Evolutionary conservation across 2,888 invertebrate genomes (phyloP), one percentile per base, ranked within the genome.

Genomic region (Dione juno): DNA sequence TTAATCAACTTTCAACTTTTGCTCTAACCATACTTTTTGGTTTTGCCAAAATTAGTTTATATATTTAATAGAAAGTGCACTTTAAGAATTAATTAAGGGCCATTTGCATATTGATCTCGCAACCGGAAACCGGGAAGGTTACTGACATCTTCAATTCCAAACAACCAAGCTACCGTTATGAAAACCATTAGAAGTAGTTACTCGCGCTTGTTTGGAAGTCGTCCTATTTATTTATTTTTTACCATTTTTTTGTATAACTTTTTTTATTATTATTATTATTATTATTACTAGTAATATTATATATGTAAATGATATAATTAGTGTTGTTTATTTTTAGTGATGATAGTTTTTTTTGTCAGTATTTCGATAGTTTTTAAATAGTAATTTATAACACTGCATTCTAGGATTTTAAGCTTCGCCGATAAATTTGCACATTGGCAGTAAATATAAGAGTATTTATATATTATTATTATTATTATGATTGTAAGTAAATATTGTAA

Each of bases 191-290:
- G 77, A 73, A 67, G 72, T 82, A 76, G 75, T 72, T 70, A 82
- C 81, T 82, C 83, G 84, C 78, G 84, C 83, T 87, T 86, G 82
- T 89, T 89, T 89, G 82, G 86, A 88, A 86, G 84, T 90, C 86
- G 87, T 88, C 85, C 86, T 90, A 90, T 88, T 88, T 84, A 85
- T 84, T 85, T 87, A 85, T 88, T 88, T 90, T 88, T 84, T 89
- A 88, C 86, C 82, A 71, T 80, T 82, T 57, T 57, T 90, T 90
- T 90, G 84, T 89, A 88, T 86, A 83, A 85, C 83, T 82, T 87
- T 90, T 90, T 84, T 82, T 85, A 82, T 84, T 82, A 76, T 77
- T 80, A 81, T 77, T 76, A 77, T 78, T 71, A 41, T 14, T 43
- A 43, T 41, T 41, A 43, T 28, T 53, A 28, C 8, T 53, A 53